Conservation (phyloP, 92 coral and sea anemone species). For the Epizoanthus scotinus region DNA sequence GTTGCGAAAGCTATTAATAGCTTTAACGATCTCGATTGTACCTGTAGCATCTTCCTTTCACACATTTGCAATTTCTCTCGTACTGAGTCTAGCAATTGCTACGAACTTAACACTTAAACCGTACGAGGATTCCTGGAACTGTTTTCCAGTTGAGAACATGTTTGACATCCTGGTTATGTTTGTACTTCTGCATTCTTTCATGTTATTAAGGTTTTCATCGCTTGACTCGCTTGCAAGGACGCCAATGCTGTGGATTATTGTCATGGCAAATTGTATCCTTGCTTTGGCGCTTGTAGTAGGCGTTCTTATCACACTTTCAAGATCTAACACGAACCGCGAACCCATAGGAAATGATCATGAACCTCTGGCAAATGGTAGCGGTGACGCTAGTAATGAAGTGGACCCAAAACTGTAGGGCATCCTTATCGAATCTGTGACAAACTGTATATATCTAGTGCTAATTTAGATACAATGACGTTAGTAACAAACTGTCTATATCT, state of each 20-base stretch:
- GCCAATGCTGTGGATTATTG: slow-evolving; percentile 47
- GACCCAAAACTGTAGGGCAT: too few relatives aligned
- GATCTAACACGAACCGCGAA: neutral
- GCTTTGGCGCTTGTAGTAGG: slow-evolving; percentile 9
- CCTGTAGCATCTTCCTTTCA: slow-evolving; percentile 53
- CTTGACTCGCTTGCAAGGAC: slow-evolving; percentile 23
- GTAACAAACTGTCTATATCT: too few relatives aligned
- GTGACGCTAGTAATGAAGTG: too few relatives aligned
- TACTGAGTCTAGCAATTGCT: slow-evolving; percentile 37
- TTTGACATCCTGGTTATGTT: slow-evolving; percentile 49
- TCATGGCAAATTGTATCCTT: slow-evolving; percentile 40
- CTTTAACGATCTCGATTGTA: slow-evolving; percentile 52
- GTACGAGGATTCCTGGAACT: slow-evolving; percentile 4
- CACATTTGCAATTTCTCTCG: slow-evolving; percentile 52
- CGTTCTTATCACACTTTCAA: slow-evolving; percentile 26
- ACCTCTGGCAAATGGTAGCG: neutral
- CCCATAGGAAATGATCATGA: neutral
- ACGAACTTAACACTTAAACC: slow-evolving; percentile 43
- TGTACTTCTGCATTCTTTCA: slow-evolving; percentile 58
- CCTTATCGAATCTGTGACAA: too few relatives aligned
- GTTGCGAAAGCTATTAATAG: slow-evolving; percentile 54
- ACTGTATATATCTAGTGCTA: too few relatives aligned
- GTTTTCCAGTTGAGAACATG: slow-evolving; percentile 44
- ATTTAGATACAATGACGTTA: too few relatives aligned
- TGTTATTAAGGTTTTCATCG: slow-evolving; percentile 51